phyloP scores from a whole-genome alignment of 1,140 invertebrate genomes.

The Brevipalpus yothersi region DNA sequence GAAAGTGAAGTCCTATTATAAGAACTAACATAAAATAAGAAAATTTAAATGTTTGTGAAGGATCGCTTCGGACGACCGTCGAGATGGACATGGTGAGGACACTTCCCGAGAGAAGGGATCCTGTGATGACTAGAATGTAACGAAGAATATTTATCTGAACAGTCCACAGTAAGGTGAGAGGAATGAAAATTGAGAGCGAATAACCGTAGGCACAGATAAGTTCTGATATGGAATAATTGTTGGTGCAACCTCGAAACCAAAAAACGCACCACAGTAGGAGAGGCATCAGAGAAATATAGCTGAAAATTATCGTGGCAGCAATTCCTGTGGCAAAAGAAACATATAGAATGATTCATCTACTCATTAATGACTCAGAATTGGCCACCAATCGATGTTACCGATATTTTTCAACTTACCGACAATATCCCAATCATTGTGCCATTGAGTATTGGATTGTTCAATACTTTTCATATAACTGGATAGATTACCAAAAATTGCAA shows the following conservation, averaged over 20 bases:
- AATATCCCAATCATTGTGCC: conserved; percentile 81
- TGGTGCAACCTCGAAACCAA: conserved; percentile 44
- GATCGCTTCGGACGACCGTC: conserved; percentile 10
- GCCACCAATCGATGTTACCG: not conserved
- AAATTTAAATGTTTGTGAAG: conserved; percentile 2
- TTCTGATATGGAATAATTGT: conserved; percentile 38
- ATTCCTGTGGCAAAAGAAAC: conserved; percentile 35
- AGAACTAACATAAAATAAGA: conserved; percentile 8
- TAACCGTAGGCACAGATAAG: conserved; percentile 85
- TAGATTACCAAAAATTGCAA: conserved; percentile 80
- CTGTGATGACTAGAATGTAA: conserved; percentile 4
- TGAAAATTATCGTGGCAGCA: conserved; percentile 62
- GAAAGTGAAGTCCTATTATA: conserved; percentile 5
- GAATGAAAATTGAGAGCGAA: conserved; percentile 74
- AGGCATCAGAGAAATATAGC: conserved; percentile 68
- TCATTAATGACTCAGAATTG: not conserved
- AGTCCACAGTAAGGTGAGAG: conserved; percentile 38
- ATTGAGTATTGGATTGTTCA: conserved; percentile 22
- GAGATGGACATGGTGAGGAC: conserved; percentile 7
- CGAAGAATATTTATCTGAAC: conserved; percentile 4
- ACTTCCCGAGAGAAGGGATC: conserved; percentile 7
- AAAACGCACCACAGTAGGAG: conserved; percentile 51
- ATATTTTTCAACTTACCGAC: conserved; percentile 14
- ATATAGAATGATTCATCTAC: not conserved
- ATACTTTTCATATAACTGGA: conserved; percentile 49